Evolutionary conservation across 37 sponge, comb jelly and placozoan genomes (phyloP).

Genomic region (Sycon ciliatum): DNA sequence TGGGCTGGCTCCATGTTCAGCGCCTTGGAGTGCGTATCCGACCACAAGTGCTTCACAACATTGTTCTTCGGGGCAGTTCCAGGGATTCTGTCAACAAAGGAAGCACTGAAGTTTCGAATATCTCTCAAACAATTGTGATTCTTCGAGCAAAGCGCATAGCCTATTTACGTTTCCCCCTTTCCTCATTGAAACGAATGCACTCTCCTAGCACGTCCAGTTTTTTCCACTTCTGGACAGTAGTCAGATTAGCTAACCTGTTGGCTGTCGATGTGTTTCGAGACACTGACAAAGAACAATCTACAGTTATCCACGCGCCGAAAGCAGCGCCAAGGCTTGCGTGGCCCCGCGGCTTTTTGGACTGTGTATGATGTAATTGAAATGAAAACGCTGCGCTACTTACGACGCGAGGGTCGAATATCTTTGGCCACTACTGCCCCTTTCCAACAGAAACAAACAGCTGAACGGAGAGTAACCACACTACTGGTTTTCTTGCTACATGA

Average conservation of each 20-base stretch:
- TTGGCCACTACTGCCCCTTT: too few species aligned
- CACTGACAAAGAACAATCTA: too few species aligned
- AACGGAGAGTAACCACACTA: too few species aligned
- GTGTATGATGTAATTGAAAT: too few species aligned
- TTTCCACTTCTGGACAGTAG: not conserved
- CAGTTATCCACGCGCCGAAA: too few species aligned
- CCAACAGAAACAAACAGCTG: too few species aligned
- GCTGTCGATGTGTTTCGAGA: too few species aligned
- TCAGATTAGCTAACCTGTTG: not conserved
- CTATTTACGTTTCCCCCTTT: not conserved
- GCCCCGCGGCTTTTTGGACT: too few species aligned
- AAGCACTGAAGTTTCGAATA: conserved; percentile 13
- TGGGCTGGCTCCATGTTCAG: not conserved
- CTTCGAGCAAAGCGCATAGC: not conserved
- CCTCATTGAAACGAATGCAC: conserved; percentile 26
- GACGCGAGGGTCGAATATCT: too few species aligned
- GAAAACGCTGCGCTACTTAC: too few species aligned
- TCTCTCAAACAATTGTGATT: not conserved
- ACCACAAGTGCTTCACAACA: conserved; percentile 18
- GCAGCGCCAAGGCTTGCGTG: too few species aligned
- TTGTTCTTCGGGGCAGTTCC: conserved; percentile 34
- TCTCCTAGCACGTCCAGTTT: not conserved
- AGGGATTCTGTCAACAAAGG: conserved; percentile 25
- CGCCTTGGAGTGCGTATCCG: conserved; percentile 10
- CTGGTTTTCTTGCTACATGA: too few species aligned